These are phyloP conservation scores for Cyclura pinguis DNA, from an alignment of 2,797 vertebrate genomes.

Conservation along the genomic window DNA sequence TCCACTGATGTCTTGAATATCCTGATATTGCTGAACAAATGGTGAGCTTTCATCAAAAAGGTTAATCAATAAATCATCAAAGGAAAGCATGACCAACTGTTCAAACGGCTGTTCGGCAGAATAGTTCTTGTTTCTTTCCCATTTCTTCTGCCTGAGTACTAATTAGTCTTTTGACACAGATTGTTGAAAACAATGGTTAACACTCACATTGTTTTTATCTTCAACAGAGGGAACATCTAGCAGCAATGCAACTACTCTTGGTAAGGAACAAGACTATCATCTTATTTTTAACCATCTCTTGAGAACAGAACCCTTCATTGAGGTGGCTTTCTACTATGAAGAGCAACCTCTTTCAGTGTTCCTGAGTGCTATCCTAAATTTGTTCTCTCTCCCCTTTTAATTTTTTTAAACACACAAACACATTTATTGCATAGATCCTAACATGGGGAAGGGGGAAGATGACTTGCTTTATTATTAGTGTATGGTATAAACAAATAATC, in stretches of 20 bases:
- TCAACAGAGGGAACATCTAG: background rate
- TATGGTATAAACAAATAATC: background rate
- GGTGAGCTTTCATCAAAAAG: conserved; percentile 3
- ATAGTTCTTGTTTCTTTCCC: background rate
- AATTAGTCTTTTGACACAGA: conserved; percentile 33
- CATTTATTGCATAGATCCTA: background rate
- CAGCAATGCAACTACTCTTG: background rate
- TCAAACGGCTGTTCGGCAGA: conserved; percentile 11
- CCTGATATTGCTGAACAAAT: background rate
- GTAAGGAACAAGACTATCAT: conserved; percentile 18
- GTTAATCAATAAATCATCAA: conserved; percentile 37
- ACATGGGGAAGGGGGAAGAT: too few relatives aligned
- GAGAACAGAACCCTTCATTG: background rate
- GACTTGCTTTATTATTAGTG: conserved; percentile 21
- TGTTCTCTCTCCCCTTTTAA: background rate
- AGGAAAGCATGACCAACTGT: background rate
- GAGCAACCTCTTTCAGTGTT: background rate
- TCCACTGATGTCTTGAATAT: background rate
- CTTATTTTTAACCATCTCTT: conserved; percentile 9
- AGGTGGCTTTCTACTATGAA: background rate
- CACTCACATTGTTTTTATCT: conserved; percentile 54
- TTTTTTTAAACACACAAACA: too few relatives aligned
- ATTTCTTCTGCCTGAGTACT: conserved; percentile 21
- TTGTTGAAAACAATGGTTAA: conserved; percentile 48
- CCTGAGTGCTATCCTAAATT: background rate